Evolutionary conservation across 1,140 invertebrate species (phyloP), one percentile per base, ranked within the genome.

Genomic region (Ruditapes philippinarum): DNA sequence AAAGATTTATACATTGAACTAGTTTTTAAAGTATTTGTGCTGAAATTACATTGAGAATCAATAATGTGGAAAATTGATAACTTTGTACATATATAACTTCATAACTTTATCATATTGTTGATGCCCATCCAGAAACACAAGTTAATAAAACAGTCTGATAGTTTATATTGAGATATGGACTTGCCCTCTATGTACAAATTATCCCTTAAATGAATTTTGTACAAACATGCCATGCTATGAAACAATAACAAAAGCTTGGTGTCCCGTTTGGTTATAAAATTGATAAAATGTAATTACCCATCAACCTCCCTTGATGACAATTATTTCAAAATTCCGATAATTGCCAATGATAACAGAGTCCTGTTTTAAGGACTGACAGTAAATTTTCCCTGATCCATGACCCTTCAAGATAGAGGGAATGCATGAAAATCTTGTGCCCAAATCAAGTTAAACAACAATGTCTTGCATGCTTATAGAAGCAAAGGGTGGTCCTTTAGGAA

Each of bases 261-360:
- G 74, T 78, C 74, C 42, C 74, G 11, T 28, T 33, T 54, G 42
- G 33, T 78, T 49, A 51, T 42, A 11, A 78, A 78, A 78, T 78
- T 78, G 40, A 38, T 65, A 45, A 83, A 83, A 28, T 45, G 36
- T 68, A 83, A 83, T 83, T 83, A 70, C 62, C 40, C 11, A 14
- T 33, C 36, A 0, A 17, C 11, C 7, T 83, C 80, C 80, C 80
- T 36, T 28, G 38, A 28, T 83, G 80, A 83, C 80, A 49, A 83
- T 83, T 65, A 83, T 62, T 83, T 83, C 80, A 45, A 83, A 60
- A 83, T 49, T 83, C 49, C 49, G 57, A 65, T 83, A 83, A 83
- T 83, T 83, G 80, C n/a, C 54, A 31, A 65, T 40, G 57, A 42
- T 60, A 83, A 51, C 49, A 57, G 38, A 40, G 80, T 45, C 62